Evolutionary conservation across 2,797 vertebrate genomes (phyloP).

Genomic region (Intellagama lesueurii): DNA sequence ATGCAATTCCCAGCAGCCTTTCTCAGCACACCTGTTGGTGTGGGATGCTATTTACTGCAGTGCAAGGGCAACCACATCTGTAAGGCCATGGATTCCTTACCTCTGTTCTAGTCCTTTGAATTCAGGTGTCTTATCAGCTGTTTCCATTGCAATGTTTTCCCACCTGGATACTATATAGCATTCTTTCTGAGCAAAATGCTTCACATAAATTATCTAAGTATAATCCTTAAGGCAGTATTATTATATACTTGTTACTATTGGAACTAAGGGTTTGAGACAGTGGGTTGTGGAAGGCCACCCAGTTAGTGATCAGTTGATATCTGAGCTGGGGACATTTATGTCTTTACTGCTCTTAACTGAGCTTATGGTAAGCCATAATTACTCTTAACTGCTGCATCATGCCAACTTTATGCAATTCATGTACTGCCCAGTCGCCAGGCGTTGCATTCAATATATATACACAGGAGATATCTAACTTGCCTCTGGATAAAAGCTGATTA

Average conservation of each 20-base stretch:
- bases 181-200: slow-evolving; percentile 1
- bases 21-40: not conserved
- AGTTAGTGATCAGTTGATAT: not conserved
- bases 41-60: not conserved
- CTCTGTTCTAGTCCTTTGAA: slow-evolving; percentile 8
- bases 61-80: not conserved
- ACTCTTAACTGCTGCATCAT: not conserved
- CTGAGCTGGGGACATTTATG: not conserved
- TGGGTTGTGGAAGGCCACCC: slow-evolving; percentile 37
- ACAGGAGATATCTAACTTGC: slow-evolving; percentile 23
- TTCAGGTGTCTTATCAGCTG: not conserved
- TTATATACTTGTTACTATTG: slow-evolving; percentile 16
- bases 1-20: not conserved
- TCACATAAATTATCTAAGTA: slow-evolving; percentile 27
- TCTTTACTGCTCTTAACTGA: slow-evolving; percentile 7
- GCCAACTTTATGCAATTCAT: not conserved
- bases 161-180: not conserved
- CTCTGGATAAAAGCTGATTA: slow-evolving; percentile 7
- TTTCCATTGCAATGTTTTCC: not conserved
- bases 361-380: slow-evolving; percentile 7
- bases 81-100: not conserved
- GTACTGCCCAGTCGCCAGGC: not conserved
- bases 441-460: not conserved
- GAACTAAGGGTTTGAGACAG: slow-evolving; percentile 17
- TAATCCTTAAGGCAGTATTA: slow-evolving; percentile 15